Evolutionary conservation across 1,140 invertebrate genomes (phyloP).

Genomic region (Drosophila leontia): DNA sequence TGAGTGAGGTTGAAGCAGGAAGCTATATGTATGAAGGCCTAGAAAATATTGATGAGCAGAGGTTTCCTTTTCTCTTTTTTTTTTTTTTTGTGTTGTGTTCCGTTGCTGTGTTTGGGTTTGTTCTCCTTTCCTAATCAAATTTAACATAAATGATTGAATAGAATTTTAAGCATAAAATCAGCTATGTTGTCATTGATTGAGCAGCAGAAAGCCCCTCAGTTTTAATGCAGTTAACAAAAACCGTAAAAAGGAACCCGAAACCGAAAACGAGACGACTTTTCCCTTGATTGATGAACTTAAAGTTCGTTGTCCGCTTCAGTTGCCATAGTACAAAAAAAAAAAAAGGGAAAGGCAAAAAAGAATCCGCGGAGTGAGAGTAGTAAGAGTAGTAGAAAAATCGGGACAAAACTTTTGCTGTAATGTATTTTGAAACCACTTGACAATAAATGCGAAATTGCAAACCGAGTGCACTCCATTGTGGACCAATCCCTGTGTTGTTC

Average conservation of each 20-base stretch:
- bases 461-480: conserved; percentile 52
- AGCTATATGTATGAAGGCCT: conserved; percentile 15
- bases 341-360: not conserved
- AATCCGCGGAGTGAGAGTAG: conserved; percentile 1
- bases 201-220: conserved; percentile 22
- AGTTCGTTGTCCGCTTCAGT: conserved; percentile 45
- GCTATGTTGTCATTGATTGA: conserved; percentile 76
- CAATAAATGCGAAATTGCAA: conserved; percentile 75
- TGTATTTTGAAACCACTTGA: conserved; percentile 78
- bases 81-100: not conserved
- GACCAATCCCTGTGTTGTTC: conserved; percentile 25
- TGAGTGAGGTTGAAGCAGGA: conserved; percentile 21
- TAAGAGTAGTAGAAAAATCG: conserved; percentile 19
- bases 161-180: conserved; percentile 73
- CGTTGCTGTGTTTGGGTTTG: conserved; percentile 31
- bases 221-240: conserved; percentile 36
- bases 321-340: conserved; percentile 2
- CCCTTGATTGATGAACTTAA: conserved; percentile 62
- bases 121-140: conserved; percentile 72
- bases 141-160: conserved; percentile 82
- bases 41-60: conserved; percentile 66
- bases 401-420: conserved; percentile 40
- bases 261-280: conserved; percentile 9
- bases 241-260: conserved; percentile 21
- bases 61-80: conserved; percentile 23